phyloP scores from a whole-genome alignment of 1,140 invertebrate species.

The Papilio aristodemus region DNA sequence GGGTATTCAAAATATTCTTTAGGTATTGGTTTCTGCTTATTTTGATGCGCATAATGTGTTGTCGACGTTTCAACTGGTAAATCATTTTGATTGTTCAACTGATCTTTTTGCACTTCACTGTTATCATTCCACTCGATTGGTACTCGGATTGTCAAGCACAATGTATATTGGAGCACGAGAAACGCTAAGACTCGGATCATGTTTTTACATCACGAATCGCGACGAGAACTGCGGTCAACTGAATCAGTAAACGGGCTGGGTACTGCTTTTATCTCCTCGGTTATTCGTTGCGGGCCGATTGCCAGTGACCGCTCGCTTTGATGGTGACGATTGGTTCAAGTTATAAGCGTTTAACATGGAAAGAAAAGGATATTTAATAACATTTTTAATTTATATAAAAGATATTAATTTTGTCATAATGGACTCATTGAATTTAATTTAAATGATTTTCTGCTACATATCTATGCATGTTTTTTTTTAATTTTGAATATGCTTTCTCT shows the following conservation, averaged over 20 bases:
- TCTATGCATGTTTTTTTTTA: not conserved
- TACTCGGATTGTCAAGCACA: slow-evolving; percentile 63
- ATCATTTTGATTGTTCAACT: slow-evolving; percentile 36
- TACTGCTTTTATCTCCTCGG: slow-evolving; percentile 76
- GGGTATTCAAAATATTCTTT: slow-evolving; percentile 68
- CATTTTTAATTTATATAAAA: no score
- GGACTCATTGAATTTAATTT: not conserved
- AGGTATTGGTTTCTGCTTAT: slow-evolving; percentile 42
- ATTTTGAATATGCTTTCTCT: not conserved
- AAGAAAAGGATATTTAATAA: no score
- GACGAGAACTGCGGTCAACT: slow-evolving; percentile 59
- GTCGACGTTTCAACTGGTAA: slow-evolving; percentile 42
- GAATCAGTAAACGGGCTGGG: slow-evolving; percentile 51
- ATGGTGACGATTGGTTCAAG: slow-evolving; percentile 46
- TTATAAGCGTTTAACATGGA: slow-evolving; percentile 32
- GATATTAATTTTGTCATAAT: no score
- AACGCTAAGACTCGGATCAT: slow-evolving; percentile 48
- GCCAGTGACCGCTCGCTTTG: slow-evolving; percentile 63
- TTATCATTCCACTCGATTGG: slow-evolving; percentile 61
- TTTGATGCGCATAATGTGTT: slow-evolving; percentile 32
- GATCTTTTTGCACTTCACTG: slow-evolving; percentile 60
- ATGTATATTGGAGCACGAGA: slow-evolving; percentile 57
- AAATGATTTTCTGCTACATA: not conserved
- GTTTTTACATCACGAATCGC: slow-evolving; percentile 67
- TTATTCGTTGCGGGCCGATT: slow-evolving; percentile 64